phyloP scores from a whole-genome alignment of 2,888 invertebrate genomes.

The Drepana falcataria region DNA sequence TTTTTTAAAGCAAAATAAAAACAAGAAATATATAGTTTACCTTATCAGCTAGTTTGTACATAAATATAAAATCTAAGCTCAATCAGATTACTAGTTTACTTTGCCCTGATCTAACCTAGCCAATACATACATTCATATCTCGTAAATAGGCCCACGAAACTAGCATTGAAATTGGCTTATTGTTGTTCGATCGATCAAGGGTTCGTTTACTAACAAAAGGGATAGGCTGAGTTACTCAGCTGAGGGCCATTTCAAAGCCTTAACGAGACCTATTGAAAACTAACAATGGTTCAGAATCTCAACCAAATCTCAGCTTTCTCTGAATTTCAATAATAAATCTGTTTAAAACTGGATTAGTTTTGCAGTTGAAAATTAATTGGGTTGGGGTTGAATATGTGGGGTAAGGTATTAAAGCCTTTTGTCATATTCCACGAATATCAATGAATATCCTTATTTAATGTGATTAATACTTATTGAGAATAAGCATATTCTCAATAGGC shows the following conservation, averaged over 20 bases:
- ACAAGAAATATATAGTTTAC: too few species aligned
- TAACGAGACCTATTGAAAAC: conserved; percentile 68
- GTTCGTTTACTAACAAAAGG: conserved; percentile 68
- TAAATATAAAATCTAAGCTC: too few species aligned
- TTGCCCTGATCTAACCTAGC: too few species aligned
- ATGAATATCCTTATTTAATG: too few species aligned
- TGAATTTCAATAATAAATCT: conserved; percentile 25
- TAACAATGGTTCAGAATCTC: conserved; percentile 58
- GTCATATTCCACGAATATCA: not conserved
- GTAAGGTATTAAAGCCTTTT: not conserved
- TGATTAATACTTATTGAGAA: too few species aligned
- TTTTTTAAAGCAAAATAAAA: too few species aligned
- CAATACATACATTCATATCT: conserved; percentile 25
- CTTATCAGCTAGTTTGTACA: too few species aligned
- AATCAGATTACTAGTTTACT: too few species aligned
- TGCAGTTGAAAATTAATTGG: conserved; percentile 5
- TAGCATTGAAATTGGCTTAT: conserved; percentile 64
- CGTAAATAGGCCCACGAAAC: conserved; percentile 37
- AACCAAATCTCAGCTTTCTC: conserved; percentile 52
- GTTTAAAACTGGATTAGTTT: conserved; percentile 2
- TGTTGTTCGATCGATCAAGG: conserved; percentile 65
- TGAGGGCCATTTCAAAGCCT: conserved; percentile 56
- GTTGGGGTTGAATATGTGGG: not conserved
- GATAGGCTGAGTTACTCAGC: conserved; percentile 44
- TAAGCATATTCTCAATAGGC: too few species aligned